phyloP scores from a whole-genome alignment of 1,140 invertebrate genomes.

The Aphelenchoides besseyi region DNA sequence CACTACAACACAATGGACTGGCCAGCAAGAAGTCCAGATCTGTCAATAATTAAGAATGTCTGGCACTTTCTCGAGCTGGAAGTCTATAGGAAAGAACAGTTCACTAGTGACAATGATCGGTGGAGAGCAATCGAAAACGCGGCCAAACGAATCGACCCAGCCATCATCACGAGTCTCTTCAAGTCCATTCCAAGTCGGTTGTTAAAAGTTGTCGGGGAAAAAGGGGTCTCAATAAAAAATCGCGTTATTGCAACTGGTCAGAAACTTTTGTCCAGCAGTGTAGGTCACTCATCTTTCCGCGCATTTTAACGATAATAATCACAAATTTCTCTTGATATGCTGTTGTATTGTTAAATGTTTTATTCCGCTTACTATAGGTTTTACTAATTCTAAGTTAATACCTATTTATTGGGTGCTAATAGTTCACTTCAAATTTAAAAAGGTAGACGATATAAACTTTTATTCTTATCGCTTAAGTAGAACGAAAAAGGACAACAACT shows the following conservation, averaged over 20 bases:
- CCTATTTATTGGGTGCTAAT: no score
- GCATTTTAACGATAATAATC: not conserved
- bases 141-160: not conserved
- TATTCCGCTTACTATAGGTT: no score
- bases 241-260: not conserved
- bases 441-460: no score
- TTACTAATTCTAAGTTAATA: no score
- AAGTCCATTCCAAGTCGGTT: not conserved
- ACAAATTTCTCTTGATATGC: no score
- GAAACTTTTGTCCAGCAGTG: not conserved
- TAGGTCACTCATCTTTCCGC: no score
- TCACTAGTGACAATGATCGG: not conserved
- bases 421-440: no score
- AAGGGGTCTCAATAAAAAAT: no score
- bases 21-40: not conserved
- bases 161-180: not conserved
- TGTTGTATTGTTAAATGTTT: no score
- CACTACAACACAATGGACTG: not conserved
- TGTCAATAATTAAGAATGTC: not conserved
- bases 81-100: not conserved
- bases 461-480: no score
- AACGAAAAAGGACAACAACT: no score
- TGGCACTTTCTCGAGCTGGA: not conserved
- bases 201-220: not conserved
- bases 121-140: not conserved